Evolutionary conservation across 1,140 invertebrate genomes (phyloP), one percentile per base, ranked within the genome.

Genomic region (Atta texana): DNA sequence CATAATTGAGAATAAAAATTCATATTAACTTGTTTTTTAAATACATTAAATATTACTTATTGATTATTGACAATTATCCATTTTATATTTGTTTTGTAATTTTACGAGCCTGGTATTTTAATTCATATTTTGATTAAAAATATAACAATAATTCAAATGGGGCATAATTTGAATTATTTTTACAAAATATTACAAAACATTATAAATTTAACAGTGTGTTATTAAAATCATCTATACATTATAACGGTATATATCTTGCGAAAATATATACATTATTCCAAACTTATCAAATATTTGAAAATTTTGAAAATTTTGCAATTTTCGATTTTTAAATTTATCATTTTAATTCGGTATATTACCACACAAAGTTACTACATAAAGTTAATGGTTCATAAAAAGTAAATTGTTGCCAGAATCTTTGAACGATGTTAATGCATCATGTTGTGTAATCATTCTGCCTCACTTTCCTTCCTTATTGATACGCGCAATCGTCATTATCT

Each of bases 391-490:
- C 31, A 68, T 68, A 55, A 80, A 51, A 39, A 24, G 8, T 80
- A 39, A 80, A 68, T 55, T 80, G 18, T 10, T 39, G 14, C n/a
- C 31, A 18, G 14, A 49, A 64, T 68, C n/a, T 53, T 16, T 5
- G 51, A 53, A 49, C 24, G 18, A 68, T 64, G 18, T 4, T 10
- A 51, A 78, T 51, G 24, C 6, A 21, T 53, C 24, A 21, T 14
- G 5, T 31, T 63, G 57, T n/a, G 39, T 39, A 59, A 77, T 77
- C 55, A 10, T 14, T 57, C 14, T 2, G 28, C 14, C 49, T 31
- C 53, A 28, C 66, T 44, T 44, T 82, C 21, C 18, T 72, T 59
- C 24, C 31, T 71, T n/a, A 53, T 81, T 57, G 55, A 55, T 63
- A 55, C 16, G 21, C 53, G 68, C 61, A 14, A 39, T 66, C 18